These are phyloP conservation scores for Drosophila serrata DNA, from an alignment of 1,140 invertebrate genomes.

Conservation along the genomic window DNA sequence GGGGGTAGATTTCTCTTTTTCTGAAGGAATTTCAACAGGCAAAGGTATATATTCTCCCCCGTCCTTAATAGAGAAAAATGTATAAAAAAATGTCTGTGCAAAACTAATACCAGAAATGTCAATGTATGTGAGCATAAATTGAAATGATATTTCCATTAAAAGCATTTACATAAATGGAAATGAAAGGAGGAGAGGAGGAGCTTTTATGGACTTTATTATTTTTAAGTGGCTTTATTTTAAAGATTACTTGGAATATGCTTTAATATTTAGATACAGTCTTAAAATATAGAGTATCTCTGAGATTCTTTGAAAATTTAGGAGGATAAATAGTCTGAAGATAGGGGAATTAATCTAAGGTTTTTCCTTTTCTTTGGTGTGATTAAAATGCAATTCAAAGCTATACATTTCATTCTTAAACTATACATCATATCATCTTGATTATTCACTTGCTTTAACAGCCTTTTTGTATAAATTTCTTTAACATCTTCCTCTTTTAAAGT, in stretches of 20 bases:
- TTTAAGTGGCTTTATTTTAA: background rate
- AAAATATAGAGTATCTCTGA: too few relatives aligned
- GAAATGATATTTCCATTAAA: constrained; percentile 52
- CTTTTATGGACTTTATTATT: background rate
- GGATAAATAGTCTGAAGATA: too few relatives aligned
- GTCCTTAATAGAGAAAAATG: background rate
- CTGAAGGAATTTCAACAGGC: constrained; percentile 5
- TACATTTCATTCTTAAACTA: background rate
- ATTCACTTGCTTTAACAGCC: background rate
- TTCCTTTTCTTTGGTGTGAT: background rate
- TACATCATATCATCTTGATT: background rate
- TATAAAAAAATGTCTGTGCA: constrained; percentile 21
- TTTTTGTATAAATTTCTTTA: background rate
- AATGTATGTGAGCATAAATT: constrained; percentile 36
- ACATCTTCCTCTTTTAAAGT: background rate
- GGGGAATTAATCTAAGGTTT: too few relatives aligned
- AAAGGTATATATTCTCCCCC: constrained; percentile 1
- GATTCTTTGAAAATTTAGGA: too few relatives aligned
- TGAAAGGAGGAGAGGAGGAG: constrained; percentile 1
- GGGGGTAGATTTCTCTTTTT: background rate
- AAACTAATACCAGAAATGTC: constrained; percentile 50
- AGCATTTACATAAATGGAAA: constrained; percentile 34
- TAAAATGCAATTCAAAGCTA: background rate
- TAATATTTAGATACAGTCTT: too few relatives aligned
- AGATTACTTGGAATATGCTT: background rate